These are phyloP conservation scores for Cyanistes caeruleus DNA, from an alignment of 2,113 vertebrate genomes.

Conservation along the genomic window DNA sequence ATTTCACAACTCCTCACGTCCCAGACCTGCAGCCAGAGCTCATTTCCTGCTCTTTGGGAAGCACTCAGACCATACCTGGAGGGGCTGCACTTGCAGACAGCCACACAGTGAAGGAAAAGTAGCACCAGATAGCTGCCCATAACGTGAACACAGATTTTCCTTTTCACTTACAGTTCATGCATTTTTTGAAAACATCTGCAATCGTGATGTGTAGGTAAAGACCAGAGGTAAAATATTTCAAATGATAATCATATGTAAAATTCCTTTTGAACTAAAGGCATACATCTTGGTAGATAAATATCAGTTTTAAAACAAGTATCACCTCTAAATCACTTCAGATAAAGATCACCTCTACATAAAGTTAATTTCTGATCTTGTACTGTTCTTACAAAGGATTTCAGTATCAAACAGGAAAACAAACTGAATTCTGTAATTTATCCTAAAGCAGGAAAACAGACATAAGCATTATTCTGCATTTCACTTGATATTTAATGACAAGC, in stretches of 20 bases:
- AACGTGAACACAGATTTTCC: fast-evolving
- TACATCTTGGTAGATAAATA: neutral
- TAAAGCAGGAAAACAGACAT: neutral
- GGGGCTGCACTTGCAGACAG: neutral
- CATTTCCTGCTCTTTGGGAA: neutral
- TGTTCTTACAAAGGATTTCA: neutral
- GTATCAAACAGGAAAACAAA: neutral
- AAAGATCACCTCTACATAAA: neutral
- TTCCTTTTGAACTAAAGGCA: neutral
- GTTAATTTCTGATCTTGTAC: neutral
- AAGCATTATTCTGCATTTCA: neutral
- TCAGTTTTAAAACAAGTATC: neutral
- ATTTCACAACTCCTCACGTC: neutral
- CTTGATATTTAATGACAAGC: neutral
- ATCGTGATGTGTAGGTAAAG: neutral
- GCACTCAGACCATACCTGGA: neutral
- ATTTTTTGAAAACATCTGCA: neutral
- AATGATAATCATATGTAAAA: neutral
- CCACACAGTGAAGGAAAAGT: neutral
- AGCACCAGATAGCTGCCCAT: fast-evolving
- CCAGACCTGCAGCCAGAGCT: neutral
- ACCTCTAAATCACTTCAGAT: neutral
- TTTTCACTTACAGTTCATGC: neutral
- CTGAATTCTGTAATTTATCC: neutral
- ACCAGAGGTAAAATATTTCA: neutral